Evolutionary conservation across 2,888 invertebrate species (phyloP).

Genomic region (Trachelus tabidus): DNA sequence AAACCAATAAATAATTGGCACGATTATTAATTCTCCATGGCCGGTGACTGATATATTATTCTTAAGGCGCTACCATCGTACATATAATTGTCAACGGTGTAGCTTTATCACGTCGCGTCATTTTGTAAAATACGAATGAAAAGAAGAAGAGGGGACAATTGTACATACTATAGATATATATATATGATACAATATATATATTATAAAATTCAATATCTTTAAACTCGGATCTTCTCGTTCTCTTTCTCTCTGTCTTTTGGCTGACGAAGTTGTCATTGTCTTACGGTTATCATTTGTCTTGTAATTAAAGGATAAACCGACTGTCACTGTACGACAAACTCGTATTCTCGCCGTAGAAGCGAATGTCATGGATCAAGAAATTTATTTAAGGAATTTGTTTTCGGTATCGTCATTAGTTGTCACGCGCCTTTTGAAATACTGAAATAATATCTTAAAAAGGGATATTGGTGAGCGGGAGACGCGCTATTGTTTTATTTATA

Average conservation of each 20-base stretch:
- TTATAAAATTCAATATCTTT: conserved; percentile 10
- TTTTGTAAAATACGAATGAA: neutral
- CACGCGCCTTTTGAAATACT: neutral
- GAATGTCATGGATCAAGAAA: neutral
- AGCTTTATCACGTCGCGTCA: neutral
- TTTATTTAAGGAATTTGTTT: neutral
- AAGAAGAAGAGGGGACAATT: conserved; percentile 13
- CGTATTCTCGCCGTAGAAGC: neutral
- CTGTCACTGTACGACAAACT: neutral
- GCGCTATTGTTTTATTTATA: neutral
- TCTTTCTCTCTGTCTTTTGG: conserved; percentile 1
- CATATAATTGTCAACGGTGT: neutral
- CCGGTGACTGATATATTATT: neutral
- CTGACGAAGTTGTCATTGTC: conserved; percentile 7
- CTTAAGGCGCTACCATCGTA: neutral
- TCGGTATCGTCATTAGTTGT: neutral
- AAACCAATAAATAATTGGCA: neutral
- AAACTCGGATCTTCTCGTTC: conserved; percentile 9
- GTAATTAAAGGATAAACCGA: neutral
- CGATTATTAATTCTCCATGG: neutral
- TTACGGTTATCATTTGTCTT: neutral
- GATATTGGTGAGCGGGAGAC: neutral
- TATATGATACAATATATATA: conserved; percentile 6
- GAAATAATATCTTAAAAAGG: neutral
- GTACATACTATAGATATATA: conserved; percentile 38